These are phyloP conservation scores for Smittia aterrima DNA, from an alignment of 2,888 invertebrate genomes.

Conservation along the genomic window DNA sequence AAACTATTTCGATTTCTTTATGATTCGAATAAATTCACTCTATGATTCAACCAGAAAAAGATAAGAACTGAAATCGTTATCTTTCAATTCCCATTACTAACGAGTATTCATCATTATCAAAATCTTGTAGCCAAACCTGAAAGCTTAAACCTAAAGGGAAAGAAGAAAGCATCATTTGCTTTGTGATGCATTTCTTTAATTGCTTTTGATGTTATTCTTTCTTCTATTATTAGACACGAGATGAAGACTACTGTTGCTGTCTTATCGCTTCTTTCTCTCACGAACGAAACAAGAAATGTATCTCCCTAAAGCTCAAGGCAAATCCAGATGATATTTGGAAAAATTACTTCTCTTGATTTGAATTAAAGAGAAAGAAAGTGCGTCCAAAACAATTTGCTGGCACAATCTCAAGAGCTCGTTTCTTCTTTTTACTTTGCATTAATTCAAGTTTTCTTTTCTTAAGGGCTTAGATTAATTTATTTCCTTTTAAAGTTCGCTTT, in stretches of 20 bases:
- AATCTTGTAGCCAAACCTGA: too few relatives aligned
- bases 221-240: background rate
- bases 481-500: background rate
- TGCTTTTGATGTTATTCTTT: background rate
- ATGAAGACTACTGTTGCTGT: slow-evolving; percentile 5
- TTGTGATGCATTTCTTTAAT: slow-evolving; percentile 19
- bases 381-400: background rate
- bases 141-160: too few relatives aligned
- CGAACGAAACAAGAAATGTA: background rate
- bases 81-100: too few relatives aligned
- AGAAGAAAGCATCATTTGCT: background rate
- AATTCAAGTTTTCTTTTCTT: background rate
- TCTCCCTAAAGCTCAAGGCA: background rate
- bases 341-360: background rate
- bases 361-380: background rate
- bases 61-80: too few relatives aligned
- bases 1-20: too few relatives aligned
- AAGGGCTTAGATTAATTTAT: background rate
- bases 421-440: background rate
- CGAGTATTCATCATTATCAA: too few relatives aligned
- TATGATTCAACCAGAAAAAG: too few relatives aligned
- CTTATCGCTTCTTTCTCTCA: slow-evolving; percentile 2
- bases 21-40: too few relatives aligned
- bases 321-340: background rate
- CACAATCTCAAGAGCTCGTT: background rate